phyloP scores from a whole-genome alignment of 1,140 invertebrate species.

The Cydia splendana region DNA sequence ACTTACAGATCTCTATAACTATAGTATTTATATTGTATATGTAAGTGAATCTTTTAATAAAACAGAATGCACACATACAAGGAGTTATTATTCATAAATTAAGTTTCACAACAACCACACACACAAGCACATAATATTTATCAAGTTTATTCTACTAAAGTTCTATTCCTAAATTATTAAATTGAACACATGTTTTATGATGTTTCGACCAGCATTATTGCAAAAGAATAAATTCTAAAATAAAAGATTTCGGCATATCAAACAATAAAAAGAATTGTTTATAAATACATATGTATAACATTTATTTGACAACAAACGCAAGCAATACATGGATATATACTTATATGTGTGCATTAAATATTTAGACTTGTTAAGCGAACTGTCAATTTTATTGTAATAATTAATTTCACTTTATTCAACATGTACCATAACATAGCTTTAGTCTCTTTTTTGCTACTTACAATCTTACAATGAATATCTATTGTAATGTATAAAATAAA shows the following conservation, averaged over 20 bases:
- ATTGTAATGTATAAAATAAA: not conserved
- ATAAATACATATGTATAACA: not conserved
- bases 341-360: not conserved
- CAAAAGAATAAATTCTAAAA: no score
- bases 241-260: not conserved
- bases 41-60: constrained; percentile 30
- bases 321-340: not conserved
- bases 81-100: constrained; percentile 15
- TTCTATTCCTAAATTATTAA: no score
- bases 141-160: not conserved
- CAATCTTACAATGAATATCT: not conserved
- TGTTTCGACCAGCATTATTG: no score
- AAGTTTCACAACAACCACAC: not conserved
- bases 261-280: not conserved
- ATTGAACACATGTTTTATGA: no score
- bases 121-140: not conserved
- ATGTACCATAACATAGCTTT: not conserved
- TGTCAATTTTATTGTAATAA: not conserved
- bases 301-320: not conserved
- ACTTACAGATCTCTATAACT: constrained; percentile 31
- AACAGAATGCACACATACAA: constrained; percentile 27
- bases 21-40: constrained; percentile 27
- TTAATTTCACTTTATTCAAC: not conserved
- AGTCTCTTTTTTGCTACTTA: not conserved
- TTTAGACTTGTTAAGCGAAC: not conserved